These are phyloP conservation scores for Natrix natrix DNA, from an alignment of 2,797 vertebrate species.

Conservation along the genomic window DNA sequence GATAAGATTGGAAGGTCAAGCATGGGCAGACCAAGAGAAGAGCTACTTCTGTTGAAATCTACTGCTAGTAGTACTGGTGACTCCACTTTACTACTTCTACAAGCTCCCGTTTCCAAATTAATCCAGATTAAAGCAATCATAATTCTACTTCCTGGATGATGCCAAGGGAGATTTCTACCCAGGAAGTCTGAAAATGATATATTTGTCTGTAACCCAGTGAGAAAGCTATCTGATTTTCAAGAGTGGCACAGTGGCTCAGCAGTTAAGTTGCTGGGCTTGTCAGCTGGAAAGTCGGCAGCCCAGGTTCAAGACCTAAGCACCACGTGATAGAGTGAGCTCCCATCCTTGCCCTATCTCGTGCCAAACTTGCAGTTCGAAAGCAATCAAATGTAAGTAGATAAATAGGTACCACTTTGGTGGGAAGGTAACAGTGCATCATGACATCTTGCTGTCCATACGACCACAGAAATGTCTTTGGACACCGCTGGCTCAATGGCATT, in stretches of 20 bases:
- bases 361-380: neutral
- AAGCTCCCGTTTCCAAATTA: neutral
- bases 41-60: neutral
- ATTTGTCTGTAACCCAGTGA: neutral
- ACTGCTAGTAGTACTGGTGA: neutral
- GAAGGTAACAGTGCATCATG: neutral
- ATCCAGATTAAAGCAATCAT: neutral
- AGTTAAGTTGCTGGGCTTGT: neutral
- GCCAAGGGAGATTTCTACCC: neutral
- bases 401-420: neutral
- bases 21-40: neutral
- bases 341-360: neutral
- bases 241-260: neutral
- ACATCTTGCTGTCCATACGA: neutral
- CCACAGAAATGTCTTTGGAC: neutral
- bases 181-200: neutral
- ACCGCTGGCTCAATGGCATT: neutral
- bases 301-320: neutral
- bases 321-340: neutral
- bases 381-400: neutral
- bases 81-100: neutral
- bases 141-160: neutral
- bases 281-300: neutral
- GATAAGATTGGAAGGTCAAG: neutral
- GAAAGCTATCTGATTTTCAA: neutral